These are phyloP conservation scores for Ophonus ardosiacus DNA, from an alignment of 2,888 invertebrate genomes.

Conservation along the genomic window DNA sequence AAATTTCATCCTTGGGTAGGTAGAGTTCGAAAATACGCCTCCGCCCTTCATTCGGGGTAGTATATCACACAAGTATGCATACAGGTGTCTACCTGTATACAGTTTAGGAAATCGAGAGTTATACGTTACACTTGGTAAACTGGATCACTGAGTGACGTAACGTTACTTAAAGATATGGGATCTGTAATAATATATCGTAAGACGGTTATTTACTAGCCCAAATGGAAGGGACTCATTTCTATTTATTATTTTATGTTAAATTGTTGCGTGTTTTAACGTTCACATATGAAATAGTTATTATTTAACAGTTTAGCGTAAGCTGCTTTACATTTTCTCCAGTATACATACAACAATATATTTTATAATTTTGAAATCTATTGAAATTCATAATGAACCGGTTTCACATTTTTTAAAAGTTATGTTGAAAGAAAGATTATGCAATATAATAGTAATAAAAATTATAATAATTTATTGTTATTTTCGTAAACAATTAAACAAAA, in stretches of 20 bases:
- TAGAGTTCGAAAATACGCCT: conserved; percentile 11
- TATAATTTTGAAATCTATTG: too few relatives aligned
- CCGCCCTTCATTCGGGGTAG: conserved; percentile 10
- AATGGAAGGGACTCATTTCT: conserved; percentile 40
- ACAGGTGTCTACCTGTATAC: background rate
- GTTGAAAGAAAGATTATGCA: too few relatives aligned
- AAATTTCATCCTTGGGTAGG: background rate
- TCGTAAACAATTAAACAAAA: too few relatives aligned
- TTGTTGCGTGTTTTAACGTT: conserved; percentile 24
- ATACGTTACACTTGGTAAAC: conserved; percentile 22
- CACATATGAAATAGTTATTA: background rate
- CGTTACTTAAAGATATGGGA: conserved; percentile 47
- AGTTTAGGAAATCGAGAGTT: conserved; percentile 22
- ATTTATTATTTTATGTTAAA: conserved; percentile 34
- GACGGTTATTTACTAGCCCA: conserved; percentile 28
- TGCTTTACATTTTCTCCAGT: background rate
- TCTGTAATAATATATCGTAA: conserved; percentile 17
- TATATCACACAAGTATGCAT: background rate
- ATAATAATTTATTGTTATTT: too few relatives aligned
- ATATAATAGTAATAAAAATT: too few relatives aligned
- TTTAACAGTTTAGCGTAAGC: background rate
- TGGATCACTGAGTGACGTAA: conserved; percentile 56
- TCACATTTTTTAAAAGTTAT: too few relatives aligned
- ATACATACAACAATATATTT: background rate
- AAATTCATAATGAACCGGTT: too few relatives aligned